Conservation (phyloP, 2,797 vertebrate species). For the Menidia menidia region DNA sequence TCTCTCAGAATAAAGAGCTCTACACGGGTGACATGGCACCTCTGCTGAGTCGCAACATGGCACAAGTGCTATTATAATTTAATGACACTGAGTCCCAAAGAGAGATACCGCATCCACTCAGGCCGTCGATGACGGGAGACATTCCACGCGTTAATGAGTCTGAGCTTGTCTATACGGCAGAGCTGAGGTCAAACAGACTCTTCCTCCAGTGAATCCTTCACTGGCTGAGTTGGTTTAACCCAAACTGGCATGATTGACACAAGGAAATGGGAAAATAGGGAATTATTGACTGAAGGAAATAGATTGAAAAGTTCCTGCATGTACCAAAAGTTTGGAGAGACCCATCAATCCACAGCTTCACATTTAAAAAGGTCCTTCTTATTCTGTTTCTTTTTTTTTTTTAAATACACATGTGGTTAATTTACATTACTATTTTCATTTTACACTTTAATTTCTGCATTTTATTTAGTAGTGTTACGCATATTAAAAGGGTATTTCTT, state of each 20-base stretch:
- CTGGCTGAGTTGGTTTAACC: conserved; percentile 8
- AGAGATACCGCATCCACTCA: conserved; percentile 38
- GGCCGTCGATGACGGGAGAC: conserved; percentile 40
- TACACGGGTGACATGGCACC: conserved; percentile 31
- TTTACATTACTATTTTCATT: too few relatives aligned
- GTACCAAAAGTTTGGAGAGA: conserved; percentile 23
- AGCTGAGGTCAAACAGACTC: conserved; percentile 37
- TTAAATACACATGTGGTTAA: too few relatives aligned
- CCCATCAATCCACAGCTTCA: not conserved
- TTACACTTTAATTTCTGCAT: too few relatives aligned
- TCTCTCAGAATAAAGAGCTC: conserved; percentile 34
- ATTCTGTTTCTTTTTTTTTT: too few relatives aligned
- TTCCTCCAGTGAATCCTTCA: conserved; percentile 36
- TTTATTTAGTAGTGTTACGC: too few relatives aligned
- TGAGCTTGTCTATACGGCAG: conserved; percentile 18
- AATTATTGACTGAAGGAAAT: conserved; percentile 34
- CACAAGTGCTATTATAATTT: conserved; percentile 59
- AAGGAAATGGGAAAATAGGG: conserved; percentile 15
- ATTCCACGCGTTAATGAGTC: conserved; percentile 66
- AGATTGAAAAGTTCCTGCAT: conserved; percentile 34
- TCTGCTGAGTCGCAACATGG: conserved; percentile 52
- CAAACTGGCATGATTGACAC: conserved; percentile 28
- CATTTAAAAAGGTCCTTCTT: not conserved
- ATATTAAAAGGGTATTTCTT: not conserved
- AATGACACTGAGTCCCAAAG: conserved; percentile 56